Conservation (phyloP, 2,113 vertebrate species). For the Oreocharis arfaki region DNA sequence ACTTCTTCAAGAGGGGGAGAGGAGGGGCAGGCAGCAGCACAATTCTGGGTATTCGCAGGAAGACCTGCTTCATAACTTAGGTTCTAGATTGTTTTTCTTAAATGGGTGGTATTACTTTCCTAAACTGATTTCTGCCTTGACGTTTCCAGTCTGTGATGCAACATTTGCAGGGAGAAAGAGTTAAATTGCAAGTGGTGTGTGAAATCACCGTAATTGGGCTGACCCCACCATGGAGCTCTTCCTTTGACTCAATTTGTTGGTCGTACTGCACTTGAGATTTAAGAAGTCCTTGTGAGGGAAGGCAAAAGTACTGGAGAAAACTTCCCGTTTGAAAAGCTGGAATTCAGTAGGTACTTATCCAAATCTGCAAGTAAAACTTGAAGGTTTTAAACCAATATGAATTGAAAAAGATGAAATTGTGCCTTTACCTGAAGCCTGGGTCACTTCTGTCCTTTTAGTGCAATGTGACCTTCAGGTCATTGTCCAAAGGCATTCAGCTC, state of each 20-base stretch:
- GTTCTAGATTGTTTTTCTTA: neutral
- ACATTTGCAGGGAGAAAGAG: neutral
- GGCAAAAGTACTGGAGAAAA: neutral
- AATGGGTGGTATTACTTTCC: neutral
- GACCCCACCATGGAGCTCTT: rapidly evolving
- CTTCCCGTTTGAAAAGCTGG: neutral
- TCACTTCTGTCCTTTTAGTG: neutral
- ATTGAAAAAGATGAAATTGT: neutral
- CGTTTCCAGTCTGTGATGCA: neutral
- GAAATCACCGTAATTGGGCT: rapidly evolving
- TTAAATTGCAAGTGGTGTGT: neutral
- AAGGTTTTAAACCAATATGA: neutral
- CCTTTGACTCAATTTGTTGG: neutral
- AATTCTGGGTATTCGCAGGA: neutral
- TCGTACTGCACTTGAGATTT: rapidly evolving
- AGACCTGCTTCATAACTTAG: neutral
- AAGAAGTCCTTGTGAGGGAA: neutral
- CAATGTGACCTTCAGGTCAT: neutral
- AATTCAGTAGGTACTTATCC: neutral
- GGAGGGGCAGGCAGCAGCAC: neutral
- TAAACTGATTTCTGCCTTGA: neutral
- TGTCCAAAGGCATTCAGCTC: neutral
- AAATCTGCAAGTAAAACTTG: neutral
- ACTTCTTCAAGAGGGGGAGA: neutral
- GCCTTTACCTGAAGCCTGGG: neutral